Conservation (phyloP, 2,888 invertebrate genomes). For the Argyra leucocephala region DNA sequence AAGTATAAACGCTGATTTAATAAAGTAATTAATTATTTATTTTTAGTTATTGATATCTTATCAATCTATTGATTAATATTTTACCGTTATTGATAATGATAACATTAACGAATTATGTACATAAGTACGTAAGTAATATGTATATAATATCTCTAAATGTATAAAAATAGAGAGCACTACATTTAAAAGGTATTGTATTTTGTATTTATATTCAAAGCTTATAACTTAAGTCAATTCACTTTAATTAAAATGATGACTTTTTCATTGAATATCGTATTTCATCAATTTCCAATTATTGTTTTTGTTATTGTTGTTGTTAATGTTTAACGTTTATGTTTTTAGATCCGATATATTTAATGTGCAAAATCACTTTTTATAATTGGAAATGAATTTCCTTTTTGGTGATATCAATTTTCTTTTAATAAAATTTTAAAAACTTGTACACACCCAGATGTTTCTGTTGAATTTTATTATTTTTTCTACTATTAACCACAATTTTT, state of each 20-base stretch:
- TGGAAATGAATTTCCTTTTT: neutral
- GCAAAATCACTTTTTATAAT: slow-evolving; percentile 1
- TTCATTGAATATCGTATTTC: neutral
- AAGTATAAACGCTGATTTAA: no score
- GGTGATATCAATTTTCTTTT: neutral
- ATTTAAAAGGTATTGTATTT: no score
- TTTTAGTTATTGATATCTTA: slow-evolving; percentile 9
- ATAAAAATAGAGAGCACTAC: no score
- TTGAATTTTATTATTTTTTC: no score
- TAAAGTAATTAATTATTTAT: slow-evolving; percentile 21
- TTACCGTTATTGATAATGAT: no score
- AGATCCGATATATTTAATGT: neutral
- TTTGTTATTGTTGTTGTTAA: neutral
- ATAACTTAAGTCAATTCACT: no score
- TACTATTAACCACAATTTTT: no score
- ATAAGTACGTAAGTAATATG: no score
- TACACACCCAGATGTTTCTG: neutral
- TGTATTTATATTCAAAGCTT: no score
- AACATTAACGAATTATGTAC: no score
- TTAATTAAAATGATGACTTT: no score
- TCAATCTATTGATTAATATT: slow-evolving; percentile 9
- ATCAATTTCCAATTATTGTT: neutral
- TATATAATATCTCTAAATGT: no score
- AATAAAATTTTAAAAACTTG: neutral
- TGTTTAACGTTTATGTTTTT: neutral